Base-by-base conservation (phyloP, 53 echinoderm and acorn worm species). In the Henricia sp. region DNA sequence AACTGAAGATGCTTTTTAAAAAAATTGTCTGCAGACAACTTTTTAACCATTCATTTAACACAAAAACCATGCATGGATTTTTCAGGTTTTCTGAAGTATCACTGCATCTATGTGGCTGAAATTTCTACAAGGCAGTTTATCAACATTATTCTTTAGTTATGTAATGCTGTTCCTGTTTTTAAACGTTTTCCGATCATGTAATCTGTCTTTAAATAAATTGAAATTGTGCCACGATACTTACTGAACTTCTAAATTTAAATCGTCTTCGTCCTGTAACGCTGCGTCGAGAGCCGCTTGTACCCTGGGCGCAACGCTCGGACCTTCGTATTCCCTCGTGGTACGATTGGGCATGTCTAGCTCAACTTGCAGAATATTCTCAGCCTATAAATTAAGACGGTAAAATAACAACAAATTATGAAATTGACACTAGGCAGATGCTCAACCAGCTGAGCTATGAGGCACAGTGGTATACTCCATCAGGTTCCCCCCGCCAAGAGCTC, bases 301-400 rank as follows among this genome's bases (percentile, higher is more conserved):
- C 84, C 94, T 84, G 29, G 97, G 97, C 17, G 97, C 97, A n/a
- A 97, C 97, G 2, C 92, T 84, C 1, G 97, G 97, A 8, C 97
- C 97, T 50, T 97, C 97, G 54, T 97, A 97, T 55, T 97, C 97
- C 29, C 97, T 37, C 2, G 97, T 97, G 6, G 97, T 97, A 35
- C 97, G 87, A 67, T 97, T 97, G 0, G 97, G 97, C 97, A 97
- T 94, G 78, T 97, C 97, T 38, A 97, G 72, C 36, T 97, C 97
- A 3, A 97, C 94, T 14, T 89, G 70, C 13, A 97, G 67, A 24
- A 97, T 86, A 57, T 97, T 97, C 67, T 97, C 97, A 42, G 91
- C 94, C 97, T 97, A 68, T 13, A 32, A 39, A 67, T 35, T n/a
- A n/a, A n/a, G n/a, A n/a, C 48, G 14, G 36, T 40, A 67, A 40